Conservation (phyloP, 2,797 vertebrate genomes). For the Hafferia zeledoni region DNA sequence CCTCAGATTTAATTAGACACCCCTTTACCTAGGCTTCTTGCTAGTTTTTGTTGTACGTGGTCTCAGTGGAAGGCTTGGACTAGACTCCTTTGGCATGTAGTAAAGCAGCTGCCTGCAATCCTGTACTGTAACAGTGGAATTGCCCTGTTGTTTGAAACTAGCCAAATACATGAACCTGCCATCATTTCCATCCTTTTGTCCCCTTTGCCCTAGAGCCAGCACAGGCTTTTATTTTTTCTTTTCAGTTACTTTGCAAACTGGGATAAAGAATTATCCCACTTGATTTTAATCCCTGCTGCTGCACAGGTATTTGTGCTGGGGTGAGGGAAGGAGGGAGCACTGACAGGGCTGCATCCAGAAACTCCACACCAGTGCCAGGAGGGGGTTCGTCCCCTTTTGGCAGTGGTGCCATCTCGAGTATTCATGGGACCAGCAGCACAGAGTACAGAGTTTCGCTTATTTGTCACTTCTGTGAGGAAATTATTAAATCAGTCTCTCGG, state of each 20-base stretch:
- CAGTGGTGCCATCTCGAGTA: not conserved
- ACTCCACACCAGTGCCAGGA: not conserved
- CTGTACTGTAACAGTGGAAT: not conserved
- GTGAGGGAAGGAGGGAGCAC: rapidly evolving
- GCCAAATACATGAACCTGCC: not conserved
- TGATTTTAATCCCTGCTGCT: not conserved
- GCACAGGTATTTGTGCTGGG: not conserved
- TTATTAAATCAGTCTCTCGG: constrained; percentile 28
- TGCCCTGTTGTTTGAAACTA: not conserved
- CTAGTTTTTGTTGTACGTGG: not conserved
- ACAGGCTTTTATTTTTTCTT: too few relatives aligned
- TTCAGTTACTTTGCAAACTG: not conserved
- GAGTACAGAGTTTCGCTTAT: not conserved
- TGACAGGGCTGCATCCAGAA: not conserved
- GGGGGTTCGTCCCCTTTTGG: not conserved
- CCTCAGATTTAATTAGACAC: not conserved
- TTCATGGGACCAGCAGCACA: not conserved
- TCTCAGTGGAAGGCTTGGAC: not conserved
- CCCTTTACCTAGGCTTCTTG: not conserved
- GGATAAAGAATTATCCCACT: not conserved
- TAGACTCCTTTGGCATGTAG: not conserved
- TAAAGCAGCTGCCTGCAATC: not conserved
- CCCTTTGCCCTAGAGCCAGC: not conserved
- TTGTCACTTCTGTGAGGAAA: constrained; percentile 9
- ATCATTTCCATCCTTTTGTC: not conserved